Evolutionary conservation across 2,888 invertebrate genomes (phyloP), one percentile per base, ranked within the genome.

Genomic region (Crossocerus cetratus): DNA sequence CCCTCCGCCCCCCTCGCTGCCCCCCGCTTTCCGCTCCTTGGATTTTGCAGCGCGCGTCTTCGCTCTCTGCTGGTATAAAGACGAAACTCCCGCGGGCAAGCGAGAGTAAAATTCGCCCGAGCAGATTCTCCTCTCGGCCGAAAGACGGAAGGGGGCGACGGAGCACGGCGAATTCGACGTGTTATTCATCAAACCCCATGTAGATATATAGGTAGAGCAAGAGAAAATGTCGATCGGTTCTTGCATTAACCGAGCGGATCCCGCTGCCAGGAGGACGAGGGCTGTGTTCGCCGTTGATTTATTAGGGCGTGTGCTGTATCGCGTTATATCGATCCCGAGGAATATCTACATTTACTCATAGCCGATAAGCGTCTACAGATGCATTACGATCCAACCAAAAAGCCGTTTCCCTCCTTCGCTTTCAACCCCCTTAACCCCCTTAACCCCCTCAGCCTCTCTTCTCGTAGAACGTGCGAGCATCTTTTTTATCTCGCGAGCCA

Each of bases 241-340:
- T 32, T 57, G n/a, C 23, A 55, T 56, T 59, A 59, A 66, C 49
- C 63, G 73, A 54, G 71, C 65, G 64, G 65, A 45, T 32, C 32
- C 32, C 32, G 32, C 32, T 5, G 32, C 32, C 11, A 32, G 32
- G 32, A 32, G 1, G 32, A 32, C 32, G 32, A 32, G 32, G 8
- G n/a, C n/a, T 1, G 32, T 32, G 32, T 32, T 32, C 32, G 32
- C 32, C 32, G 8, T 73, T 69, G 74, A 75, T 75, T 75, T 75
- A 75, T 72, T 69, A 69, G 65, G 65, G 64, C 60, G 60, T 58
- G 69, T 69, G 69, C 63, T 76, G 74, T 76, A 63, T 54, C 54
- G 43, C 44, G 49, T 2, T 49, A 65, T 64, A 65, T 64, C 65
- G 59, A 68, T 45, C 53, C 65, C 65, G 18, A 16, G 23, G 23